Evolutionary conservation across 2,888 invertebrate species (phyloP), one percentile per base, ranked within the genome.

Genomic region (Zaprionus bogoriensis): DNA sequence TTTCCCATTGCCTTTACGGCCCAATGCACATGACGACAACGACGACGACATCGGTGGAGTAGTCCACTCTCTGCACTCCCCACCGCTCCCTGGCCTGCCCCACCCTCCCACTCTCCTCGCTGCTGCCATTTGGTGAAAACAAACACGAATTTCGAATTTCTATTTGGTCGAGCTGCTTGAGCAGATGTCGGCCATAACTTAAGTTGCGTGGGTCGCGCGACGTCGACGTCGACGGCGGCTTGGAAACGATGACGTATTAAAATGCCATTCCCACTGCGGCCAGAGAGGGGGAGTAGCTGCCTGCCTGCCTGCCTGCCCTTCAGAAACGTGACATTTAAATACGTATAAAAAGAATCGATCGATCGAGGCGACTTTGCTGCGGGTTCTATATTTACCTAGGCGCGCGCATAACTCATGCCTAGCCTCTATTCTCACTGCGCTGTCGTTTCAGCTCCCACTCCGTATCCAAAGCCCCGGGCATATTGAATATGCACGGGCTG

Each of bases 121-220:
- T 77, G 77, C 47, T 55, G 20, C 20, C 44, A 58, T 74, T 80
- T 80, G 78, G 81, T 81, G 58, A 80, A 80, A 80, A 81, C 78
- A 84, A 81, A 80, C 81, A 81, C 81, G 76, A 80, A 72, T 63
- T 74, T 60, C 57, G 44, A 59, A 67, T 68, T 84, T 74, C 75
- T 74, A 76, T 72, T 83, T 73, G 70, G 50, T 55, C 48, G 65
- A 60, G 57, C 71, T 65, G 70, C 70, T 67, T 66, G 61, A 63
- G 66, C 86, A 85, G 83, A 83, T 86, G 83, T 86, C 68, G 74
- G 51, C 71, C 68, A 82, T 82, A 82, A 82, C 54, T 82, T 80
- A 82, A 60, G 72, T 74, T 78, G 81, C 84, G 84, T 81, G 84
- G 84, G 84, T 54, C 45, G 27, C 14, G 41, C 57, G 20, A 23